A percentile compares a stretch with the other conserved stretches of the same genome.
phyloP scores from a whole-genome alignment of 1,140 invertebrate genomes.

The Idris sp. region DNA sequence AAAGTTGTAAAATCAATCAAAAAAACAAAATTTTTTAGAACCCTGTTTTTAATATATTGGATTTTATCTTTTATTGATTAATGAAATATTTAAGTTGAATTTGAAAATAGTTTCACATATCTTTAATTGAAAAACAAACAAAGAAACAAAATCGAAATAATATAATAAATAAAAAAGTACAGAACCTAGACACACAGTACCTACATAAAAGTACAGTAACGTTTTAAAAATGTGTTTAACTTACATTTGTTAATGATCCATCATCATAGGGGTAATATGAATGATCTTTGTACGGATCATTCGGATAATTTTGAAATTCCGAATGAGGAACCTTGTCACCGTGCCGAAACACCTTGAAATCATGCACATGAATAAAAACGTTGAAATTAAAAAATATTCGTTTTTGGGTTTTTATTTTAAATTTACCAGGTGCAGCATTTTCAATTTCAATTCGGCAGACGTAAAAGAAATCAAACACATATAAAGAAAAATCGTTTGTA shows the following conservation, averaged over 20 bases:
- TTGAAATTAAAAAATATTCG: background rate
- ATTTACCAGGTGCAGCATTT: constrained; percentile 73
- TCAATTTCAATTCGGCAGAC: constrained; percentile 62
- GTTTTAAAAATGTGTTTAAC: constrained; percentile 28
- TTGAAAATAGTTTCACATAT: too few relatives aligned
- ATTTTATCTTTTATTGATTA: too few relatives aligned
- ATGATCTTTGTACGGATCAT: constrained; percentile 73
- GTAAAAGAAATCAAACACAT: constrained; percentile 33
- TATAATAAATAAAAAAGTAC: background rate
- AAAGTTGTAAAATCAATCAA: too few relatives aligned
- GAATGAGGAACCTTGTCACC: constrained; percentile 76
- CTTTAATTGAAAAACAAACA: too few relatives aligned
- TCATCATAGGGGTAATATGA: constrained; percentile 73
- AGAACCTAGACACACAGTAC: too few relatives aligned
- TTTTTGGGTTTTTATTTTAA: background rate
- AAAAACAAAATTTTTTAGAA: too few relatives aligned
- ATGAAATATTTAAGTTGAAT: too few relatives aligned
- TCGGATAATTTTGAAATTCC: constrained; percentile 76
- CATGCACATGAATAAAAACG: constrained; percentile 21
- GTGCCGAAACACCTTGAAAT: constrained; percentile 73
- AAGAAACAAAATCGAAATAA: too few relatives aligned
- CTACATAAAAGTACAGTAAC: too few relatives aligned
- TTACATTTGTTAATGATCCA: constrained; percentile 77
- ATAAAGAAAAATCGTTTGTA: constrained; percentile 40
- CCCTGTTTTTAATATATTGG: too few relatives aligned